phyloP scores from a whole-genome alignment of 1,140 invertebrate genomes.

The Aphelinus certus region DNA sequence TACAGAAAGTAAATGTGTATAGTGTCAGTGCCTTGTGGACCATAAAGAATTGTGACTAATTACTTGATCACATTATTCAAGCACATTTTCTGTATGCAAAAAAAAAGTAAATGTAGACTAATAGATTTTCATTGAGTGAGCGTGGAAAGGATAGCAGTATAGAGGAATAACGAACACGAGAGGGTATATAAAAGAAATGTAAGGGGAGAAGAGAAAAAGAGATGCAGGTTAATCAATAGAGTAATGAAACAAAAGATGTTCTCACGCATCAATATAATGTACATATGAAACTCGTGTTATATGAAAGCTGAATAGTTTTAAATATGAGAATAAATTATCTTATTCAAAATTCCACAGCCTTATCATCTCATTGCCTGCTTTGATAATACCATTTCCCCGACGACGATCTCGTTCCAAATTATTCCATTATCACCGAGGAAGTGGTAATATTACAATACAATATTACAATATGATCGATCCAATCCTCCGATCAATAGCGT shows the following conservation, averaged over 20 bases:
- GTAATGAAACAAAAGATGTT: not conserved
- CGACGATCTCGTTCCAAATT: no score
- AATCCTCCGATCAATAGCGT: not conserved
- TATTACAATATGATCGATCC: not conserved
- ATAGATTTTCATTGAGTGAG: no score
- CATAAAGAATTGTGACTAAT: constrained; percentile 17
- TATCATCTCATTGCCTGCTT: no score
- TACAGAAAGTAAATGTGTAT: constrained; percentile 21
- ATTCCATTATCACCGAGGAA: no score
- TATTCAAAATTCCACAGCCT: not conserved
- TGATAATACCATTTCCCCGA: no score
- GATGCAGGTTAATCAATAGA: not conserved
- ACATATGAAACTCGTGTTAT: constrained; percentile 8
- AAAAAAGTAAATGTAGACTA: constrained; percentile 9
- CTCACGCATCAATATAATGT: not conserved
- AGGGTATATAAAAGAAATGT: no score
- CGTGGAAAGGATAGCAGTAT: not conserved
- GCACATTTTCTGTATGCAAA: constrained; percentile 6
- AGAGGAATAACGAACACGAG: not conserved
- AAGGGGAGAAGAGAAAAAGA: not conserved
- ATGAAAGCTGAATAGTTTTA: constrained; percentile 12
- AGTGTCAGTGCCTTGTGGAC: constrained; percentile 37
- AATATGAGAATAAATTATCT: constrained; percentile 25
- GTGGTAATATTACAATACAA: no score
- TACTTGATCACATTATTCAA: constrained; percentile 5